A percentile compares a stretch with the other conserved stretches of the same genome.
These are phyloP conservation scores for Myrmophylax atrothorax DNA, from an alignment of 2,113 vertebrate genomes.

Conservation along the genomic window DNA sequence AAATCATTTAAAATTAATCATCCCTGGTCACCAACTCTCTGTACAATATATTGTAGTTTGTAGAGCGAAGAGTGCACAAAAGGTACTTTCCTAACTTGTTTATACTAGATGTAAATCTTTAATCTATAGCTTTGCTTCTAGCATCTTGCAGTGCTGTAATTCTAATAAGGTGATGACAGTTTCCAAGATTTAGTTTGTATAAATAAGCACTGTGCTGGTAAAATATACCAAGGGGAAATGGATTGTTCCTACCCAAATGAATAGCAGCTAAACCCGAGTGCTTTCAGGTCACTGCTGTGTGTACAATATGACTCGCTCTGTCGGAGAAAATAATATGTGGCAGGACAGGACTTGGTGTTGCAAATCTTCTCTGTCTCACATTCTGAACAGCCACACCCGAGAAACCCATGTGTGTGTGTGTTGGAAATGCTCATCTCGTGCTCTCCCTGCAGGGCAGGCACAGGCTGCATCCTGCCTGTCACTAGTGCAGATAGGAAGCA, in stretches of 20 bases:
- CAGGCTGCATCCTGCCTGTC: background rate
- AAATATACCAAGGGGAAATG: background rate
- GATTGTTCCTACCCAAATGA: background rate
- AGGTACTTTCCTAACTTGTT: constrained; percentile 30
- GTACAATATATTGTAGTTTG: constrained; percentile 38
- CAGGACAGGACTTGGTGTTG: background rate
- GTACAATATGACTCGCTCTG: background rate
- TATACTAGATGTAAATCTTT: constrained; percentile 22
- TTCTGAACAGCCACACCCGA: background rate
- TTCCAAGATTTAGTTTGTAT: background rate
- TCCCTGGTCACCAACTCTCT: constrained; percentile 54
- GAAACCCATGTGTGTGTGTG: background rate
- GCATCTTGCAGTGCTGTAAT: constrained; percentile 16
- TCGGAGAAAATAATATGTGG: background rate
- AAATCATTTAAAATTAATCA: constrained; percentile 89
- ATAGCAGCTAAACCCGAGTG: background rate
- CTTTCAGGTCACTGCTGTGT: background rate
- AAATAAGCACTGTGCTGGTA: background rate
- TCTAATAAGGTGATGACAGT: constrained; percentile 11
- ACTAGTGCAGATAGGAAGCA: background rate
- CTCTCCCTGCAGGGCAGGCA: background rate
- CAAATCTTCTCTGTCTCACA: background rate
- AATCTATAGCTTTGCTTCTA: constrained; percentile 32
- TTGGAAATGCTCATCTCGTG: background rate
- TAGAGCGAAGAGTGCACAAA: background rate